Conservation (phyloP, 2,797 vertebrate species). For the Rhinichthys osculus region DNA sequence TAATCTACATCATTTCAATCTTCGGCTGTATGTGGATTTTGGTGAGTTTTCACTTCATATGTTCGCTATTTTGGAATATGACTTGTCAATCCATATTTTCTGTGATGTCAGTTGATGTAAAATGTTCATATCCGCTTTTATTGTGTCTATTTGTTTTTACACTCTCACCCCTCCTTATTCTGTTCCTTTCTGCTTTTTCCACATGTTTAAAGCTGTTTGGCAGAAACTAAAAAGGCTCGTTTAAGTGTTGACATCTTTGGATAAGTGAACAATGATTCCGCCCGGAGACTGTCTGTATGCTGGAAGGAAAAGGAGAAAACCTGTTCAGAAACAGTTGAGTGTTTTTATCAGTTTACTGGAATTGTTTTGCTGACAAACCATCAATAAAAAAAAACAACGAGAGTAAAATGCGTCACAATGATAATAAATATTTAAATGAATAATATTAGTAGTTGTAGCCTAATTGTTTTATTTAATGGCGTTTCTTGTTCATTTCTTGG, state of each 20-base stretch:
- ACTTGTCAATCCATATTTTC: neutral
- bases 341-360: neutral
- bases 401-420: neutral
- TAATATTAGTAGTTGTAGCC: neutral
- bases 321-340: conserved; percentile 88
- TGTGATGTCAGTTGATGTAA: neutral
- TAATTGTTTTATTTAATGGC: neutral
- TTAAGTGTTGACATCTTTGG: conserved; percentile 54
- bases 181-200: neutral
- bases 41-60: conserved; percentile 1
- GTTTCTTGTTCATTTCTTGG: neutral
- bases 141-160: neutral
- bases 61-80: too few species aligned
- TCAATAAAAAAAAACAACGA: neutral
- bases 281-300: conserved; percentile 86
- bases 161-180: neutral
- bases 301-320: conserved; percentile 86
- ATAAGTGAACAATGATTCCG: conserved; percentile 78
- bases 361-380: neutral
- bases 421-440: neutral
- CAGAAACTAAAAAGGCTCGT: neutral
- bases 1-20: neutral
- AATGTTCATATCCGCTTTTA: neutral
- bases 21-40: neutral
- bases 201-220: neutral